phyloP scores from a whole-genome alignment of 2,888 invertebrate species.

The Trachelus iudaicus region DNA sequence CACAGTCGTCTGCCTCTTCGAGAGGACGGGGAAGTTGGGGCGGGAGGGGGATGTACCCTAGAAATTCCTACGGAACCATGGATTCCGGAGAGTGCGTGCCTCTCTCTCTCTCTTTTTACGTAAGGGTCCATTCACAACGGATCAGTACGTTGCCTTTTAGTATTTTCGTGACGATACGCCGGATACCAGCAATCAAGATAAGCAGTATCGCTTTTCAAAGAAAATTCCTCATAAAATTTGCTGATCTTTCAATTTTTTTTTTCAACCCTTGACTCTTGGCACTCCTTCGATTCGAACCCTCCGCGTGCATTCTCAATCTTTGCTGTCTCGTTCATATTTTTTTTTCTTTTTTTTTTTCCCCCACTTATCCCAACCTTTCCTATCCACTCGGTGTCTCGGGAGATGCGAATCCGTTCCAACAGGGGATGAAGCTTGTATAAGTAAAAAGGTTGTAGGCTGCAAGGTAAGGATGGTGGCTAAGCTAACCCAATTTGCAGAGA shows the following conservation, averaged over 20 bases:
- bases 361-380: background rate
- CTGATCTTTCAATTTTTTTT: background rate
- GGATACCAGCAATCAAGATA: background rate
- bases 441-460: background rate
- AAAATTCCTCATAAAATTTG: background rate
- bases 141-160: background rate
- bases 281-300: background rate
- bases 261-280: background rate
- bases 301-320: background rate
- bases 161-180: background rate
- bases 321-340: background rate
- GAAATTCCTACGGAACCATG: background rate
- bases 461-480: slow-evolving; percentile 8
- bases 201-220: background rate
- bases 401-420: background rate
- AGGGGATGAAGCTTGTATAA: background rate
- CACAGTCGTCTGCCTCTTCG: background rate
- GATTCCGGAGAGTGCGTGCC: background rate
- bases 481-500: slow-evolving; percentile 37
- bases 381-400: background rate
- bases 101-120: background rate
- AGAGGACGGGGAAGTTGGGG: background rate
- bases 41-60: background rate
- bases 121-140: background rate
- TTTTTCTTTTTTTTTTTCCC: too few species aligned